Evolutionary conservation across 2,797 vertebrate species (phyloP), one percentile per base, ranked within the genome.

Genomic region (Sarcoramphus papa): DNA sequence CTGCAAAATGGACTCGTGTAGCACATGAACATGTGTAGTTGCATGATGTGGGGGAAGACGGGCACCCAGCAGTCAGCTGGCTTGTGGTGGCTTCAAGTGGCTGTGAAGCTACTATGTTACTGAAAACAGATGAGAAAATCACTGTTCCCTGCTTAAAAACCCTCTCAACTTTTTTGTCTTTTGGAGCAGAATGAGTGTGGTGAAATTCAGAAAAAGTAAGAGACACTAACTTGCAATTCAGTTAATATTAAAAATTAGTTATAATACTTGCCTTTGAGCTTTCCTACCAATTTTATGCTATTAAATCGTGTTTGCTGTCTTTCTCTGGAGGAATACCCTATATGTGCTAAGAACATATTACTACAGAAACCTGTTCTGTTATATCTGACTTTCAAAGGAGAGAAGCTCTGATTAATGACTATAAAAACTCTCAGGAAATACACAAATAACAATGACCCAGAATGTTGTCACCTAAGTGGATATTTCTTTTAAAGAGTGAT

Each of bases 11-110:
- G 25, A 3, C 85, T 80, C 4, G 1, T 68, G 12, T 22, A 41
- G 57, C 40, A 24, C 1, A 0, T 31, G 43, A 41, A 41, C 0
- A 0, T 14, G 1, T 35, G 85, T 31, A 28, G 20, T 67, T 69
- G 62, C 22, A 17, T 12, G 6, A 4, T 1, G 7, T 53, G 5
- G 35, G 43, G 21, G n/a, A 65, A 14, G 37, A 22, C 2, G 31
- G 57, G 9, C 40, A 35, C 9, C 1, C 8, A 48, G n/a, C 20
- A 41, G 30, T 47, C 22, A 67, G 10, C 62, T 59, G 50, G 31
- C 18, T 28, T 47, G 13, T 40, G 47, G 28, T 57, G 51, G 51
- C 18, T 84, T 68, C 51, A 69, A 8, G 35, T 50, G 22, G 10
- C 64, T 73, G 37, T 57, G 68, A 74, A 86, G 17, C 54, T 83